Base-by-base conservation (phyloP, 1,140 invertebrate species). In the Drosophila tsacasi region DNA sequence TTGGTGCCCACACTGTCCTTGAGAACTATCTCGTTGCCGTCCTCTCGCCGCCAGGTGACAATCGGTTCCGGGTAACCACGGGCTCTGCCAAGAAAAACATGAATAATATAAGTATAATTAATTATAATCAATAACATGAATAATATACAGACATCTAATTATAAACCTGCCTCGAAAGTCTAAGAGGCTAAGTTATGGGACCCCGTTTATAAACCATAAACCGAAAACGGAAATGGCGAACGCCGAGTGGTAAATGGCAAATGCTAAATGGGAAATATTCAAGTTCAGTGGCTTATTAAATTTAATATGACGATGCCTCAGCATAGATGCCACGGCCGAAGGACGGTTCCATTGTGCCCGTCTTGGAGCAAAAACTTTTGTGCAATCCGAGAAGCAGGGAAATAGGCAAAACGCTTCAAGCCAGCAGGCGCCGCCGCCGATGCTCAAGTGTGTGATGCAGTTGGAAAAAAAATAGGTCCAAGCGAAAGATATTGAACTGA, bases 1-100 rank as follows among this genome's bases (percentile, higher is more conserved):
- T 96, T 96, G 44, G 93, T 93, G 68, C 94, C 95, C 79, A 93
- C 94, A 72, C 91, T 78, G 79, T 96, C 95, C 87, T 96, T 96
- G 44, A 97, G 95, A 27, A 97, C 95, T 76, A 98, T 97, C 79
- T 97, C 96, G 71, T 94, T 94, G 52, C 96, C 96, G 93, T 98
- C 97, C 94, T 98, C 97, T 61, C 97, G 93, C 55, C 96, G 94
- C 98, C 98, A 99, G 64, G 95, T 96, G 49, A 99, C 95, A 81
- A 96, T 95, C 1, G 98, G 98, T 46, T 94, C 93, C 0, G 98
- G 98, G 92, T 96, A 96, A 2, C 98, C 98, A 65, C 95, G 94
- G 6, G 98, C 97, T 68, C 94, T 93, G 74, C 15, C 39, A 65
- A 64, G 40, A 21, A 23, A 42, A 52, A 58, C 21, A n/a, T 10